These are phyloP conservation scores for Pangasius macronema DNA, from an alignment of 2,797 vertebrate genomes.

Conservation along the genomic window DNA sequence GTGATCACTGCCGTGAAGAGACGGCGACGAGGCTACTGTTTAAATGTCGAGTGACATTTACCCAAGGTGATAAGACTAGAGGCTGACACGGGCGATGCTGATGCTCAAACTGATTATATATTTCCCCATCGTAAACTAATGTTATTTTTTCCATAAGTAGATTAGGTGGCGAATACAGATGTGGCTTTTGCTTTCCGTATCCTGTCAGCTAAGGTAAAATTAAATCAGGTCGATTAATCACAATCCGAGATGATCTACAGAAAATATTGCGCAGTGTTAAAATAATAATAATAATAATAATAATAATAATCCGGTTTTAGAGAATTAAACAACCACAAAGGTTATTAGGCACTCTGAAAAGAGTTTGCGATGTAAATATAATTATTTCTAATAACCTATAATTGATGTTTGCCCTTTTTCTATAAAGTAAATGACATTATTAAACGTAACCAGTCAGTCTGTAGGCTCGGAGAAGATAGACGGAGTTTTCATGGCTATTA, in stretches of 20 bases:
- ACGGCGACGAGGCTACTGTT: background rate
- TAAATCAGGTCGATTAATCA: background rate
- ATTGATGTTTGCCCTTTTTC: background rate
- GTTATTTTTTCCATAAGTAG: background rate
- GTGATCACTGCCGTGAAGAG: background rate
- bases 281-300: too few relatives aligned
- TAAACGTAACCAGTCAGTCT: background rate
- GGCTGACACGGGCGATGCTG: background rate
- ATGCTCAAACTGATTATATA: background rate
- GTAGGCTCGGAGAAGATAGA: background rate
- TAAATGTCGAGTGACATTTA: background rate
- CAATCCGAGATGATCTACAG: background rate
- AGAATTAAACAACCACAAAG: background rate
- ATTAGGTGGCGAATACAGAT: background rate
- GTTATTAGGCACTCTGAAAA: background rate
- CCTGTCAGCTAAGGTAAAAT: background rate
- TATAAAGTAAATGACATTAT: background rate
- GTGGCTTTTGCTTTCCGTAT: background rate
- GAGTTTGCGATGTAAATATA: background rate
- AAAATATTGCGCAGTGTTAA: background rate
- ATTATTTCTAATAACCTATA: background rate
- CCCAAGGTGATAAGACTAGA: background rate
- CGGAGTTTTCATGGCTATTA: background rate
- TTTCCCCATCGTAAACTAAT: background rate
- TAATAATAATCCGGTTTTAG: too few relatives aligned